Percentiles rank a stretch among this genome's conserved stretches.
phyloP scores from a whole-genome alignment of 2,113 vertebrate genomes.

The Nipponia nippon region DNA sequence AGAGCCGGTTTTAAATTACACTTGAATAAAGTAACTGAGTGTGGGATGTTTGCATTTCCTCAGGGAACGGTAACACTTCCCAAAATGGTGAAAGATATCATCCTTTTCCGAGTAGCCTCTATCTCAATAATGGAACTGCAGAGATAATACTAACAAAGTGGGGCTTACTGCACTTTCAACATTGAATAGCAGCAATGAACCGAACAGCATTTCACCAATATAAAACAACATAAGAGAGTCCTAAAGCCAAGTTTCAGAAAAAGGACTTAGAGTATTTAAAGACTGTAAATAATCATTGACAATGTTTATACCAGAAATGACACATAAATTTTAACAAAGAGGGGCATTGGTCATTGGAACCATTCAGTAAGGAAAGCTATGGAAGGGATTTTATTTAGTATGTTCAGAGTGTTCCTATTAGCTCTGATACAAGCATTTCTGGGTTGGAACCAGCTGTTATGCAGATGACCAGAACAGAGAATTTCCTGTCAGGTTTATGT shows the following conservation, averaged over 20 bases:
- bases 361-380: not conserved
- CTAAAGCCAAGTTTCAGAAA: not conserved
- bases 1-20: slow-evolving; percentile 26
- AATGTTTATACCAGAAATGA: not conserved
- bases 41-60: slow-evolving; percentile 17
- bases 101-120: not conserved
- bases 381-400: not conserved
- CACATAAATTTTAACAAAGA: not conserved
- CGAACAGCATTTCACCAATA: not conserved
- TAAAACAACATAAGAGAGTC: not conserved
- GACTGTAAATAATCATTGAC: not conserved
- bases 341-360: not conserved
- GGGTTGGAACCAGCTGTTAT: not conserved
- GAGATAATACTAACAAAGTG: not conserved
- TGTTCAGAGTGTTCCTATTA: not conserved
- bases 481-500: not conserved
- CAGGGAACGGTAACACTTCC: not conserved
- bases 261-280: not conserved
- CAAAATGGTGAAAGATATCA: not conserved
- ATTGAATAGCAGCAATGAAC: not conserved
- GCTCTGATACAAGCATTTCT: not conserved
- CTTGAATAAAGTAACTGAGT: slow-evolving; percentile 34
- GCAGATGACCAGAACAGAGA: not conserved
- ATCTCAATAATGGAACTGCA: not conserved
- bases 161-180: not conserved